These are phyloP conservation scores for Antitype chi DNA, from an alignment of 2,888 invertebrate species.

Conservation along the genomic window DNA sequence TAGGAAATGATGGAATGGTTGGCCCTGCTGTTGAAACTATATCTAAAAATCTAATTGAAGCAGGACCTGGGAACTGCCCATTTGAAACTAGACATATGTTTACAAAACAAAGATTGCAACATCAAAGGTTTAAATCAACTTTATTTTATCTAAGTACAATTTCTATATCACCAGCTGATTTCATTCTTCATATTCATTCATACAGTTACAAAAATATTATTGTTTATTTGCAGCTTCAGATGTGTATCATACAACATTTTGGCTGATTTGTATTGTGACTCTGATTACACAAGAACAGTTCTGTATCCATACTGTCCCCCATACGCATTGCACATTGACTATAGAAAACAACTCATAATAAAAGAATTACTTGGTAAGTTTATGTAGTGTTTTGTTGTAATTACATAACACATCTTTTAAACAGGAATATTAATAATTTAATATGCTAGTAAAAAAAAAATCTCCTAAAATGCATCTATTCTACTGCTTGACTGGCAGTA, in stretches of 20 bases:
- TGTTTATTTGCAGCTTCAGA: conserved; percentile 91
- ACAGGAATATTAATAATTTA: not conserved
- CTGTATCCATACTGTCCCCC: conserved; percentile 96
- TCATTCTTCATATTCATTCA: not conserved
- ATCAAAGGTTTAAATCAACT: conserved; percentile 87
- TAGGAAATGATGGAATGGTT: conserved; percentile 82
- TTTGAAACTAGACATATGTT: conserved; percentile 95
- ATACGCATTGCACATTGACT: conserved; percentile 95
- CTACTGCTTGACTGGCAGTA: not conserved
- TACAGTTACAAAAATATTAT: conserved; percentile 10
- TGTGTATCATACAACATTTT: conserved; percentile 97
- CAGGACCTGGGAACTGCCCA: conserved; percentile 95
- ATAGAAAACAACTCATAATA: conserved; percentile 95
- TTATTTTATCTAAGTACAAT: not conserved
- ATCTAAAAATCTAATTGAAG: conserved; percentile 91
- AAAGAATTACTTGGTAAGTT: conserved; percentile 94
- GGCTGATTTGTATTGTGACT: conserved; percentile 97
- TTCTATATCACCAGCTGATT: not conserved
- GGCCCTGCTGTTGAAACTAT: conserved; percentile 92
- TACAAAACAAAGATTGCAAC: conserved; percentile 90
- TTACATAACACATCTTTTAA: not conserved
- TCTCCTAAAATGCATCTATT: not conserved
- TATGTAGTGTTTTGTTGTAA: not conserved
- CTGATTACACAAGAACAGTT: conserved; percentile 93
- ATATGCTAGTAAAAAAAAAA: not conserved